Base-by-base conservation (phyloP, 1,140 invertebrate genomes). In the Euwallacea fornicatus region DNA sequence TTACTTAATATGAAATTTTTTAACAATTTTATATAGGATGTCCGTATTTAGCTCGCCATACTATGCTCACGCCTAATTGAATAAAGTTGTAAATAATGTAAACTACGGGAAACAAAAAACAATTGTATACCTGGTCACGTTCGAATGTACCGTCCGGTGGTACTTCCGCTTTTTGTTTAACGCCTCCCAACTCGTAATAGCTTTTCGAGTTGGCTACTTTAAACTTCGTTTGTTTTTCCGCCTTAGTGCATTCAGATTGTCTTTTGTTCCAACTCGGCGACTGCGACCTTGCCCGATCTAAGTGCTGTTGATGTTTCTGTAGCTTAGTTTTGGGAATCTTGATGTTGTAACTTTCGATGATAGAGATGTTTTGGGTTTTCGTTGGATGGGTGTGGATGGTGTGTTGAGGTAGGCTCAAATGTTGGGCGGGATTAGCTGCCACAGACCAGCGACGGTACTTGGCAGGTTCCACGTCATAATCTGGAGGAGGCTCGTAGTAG, bases 291-390 rank as follows among this genome's bases (percentile, higher is more conserved):
- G 79, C 78, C 10, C 79, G 71, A 62, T 80, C 78, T 7, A 74
- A 69, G 42, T 75, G 63, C 50, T 78, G 56, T 13, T 66, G 41
- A 43, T 66, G 53, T 10, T 47, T 60, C 21, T 72, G 76, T 21
- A 81, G 64, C 62, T 77, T 81, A 0, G 77, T 79, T 61, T 81
- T 81, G 46, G 80, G 80, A 69, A 81, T 81, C 74, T 80, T 79
- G 44, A 79, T 78, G 53, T 73, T 77, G 55, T 68, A 73, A 55
- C 73, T 74, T 73, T 78, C 77, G 63, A 77, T 63, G 46, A 55
- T 72, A 44, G 55, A 67, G 68, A 71, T 63, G 10, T 74, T 75
- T 11, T 72, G 74, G n/a, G 68, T 69, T 70, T 60, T 73, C 15
- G 64, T 55, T 11, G 59, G 46, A 47, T 63, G 69, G 11, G 59